Evolutionary conservation across 30 jellyfish, hydroid and myxozoan genomes (phyloP), one percentile per base, ranked within the genome.

Genomic region (Aurelia aurita complex sp. Pacific): DNA sequence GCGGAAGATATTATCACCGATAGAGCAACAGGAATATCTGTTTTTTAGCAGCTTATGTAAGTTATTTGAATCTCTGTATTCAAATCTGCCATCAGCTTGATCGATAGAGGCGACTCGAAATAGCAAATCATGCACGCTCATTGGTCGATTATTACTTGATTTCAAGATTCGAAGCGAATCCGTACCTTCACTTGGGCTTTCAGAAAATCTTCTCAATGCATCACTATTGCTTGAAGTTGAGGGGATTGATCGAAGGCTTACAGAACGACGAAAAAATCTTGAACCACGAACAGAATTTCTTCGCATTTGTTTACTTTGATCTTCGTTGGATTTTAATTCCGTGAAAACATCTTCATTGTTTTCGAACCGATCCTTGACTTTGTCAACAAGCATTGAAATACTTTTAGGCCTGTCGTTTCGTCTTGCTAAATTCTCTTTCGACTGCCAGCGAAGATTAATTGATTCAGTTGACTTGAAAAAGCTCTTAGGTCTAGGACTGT

Each of bases 231-330:
- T 62, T n/a, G 67, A 60, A 3, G 67, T 61, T 1, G 92, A 82
- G 2, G 92, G 85, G n/a, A 82, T 82, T 3, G 92, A 82, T 11
- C 92, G 92, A 14, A 82, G 83, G 33, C 92, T 82, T 43, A 59
- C 85, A 29, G 80, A 82, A 38, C 92, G 92, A 50, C 92, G 92
- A 72, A 61, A 61, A 15, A 82, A 70, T 71, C 85, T 57, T n/a
- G 85, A 52, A 4, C 82, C 85, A 10, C 52, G 52, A 14, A 42
- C 34, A 4, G 92, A 72, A n/a, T 42, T 38, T 19, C 74, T 57
- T 53, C 83, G 55, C 6, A 64, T 40, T 10, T 54, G 65, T n/a
- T 38, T 79, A 29, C 12, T 23, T 15, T 29, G 53, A 3, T 82
- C 85, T 10, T 81, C 83, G 33, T 23, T 54, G 12, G 43, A 17